A percentile compares a stretch with the other conserved stretches of the same genome.
Conservation (phyloP, 2,113 vertebrate genomes). For the Atlantisia rogersi region DNA sequence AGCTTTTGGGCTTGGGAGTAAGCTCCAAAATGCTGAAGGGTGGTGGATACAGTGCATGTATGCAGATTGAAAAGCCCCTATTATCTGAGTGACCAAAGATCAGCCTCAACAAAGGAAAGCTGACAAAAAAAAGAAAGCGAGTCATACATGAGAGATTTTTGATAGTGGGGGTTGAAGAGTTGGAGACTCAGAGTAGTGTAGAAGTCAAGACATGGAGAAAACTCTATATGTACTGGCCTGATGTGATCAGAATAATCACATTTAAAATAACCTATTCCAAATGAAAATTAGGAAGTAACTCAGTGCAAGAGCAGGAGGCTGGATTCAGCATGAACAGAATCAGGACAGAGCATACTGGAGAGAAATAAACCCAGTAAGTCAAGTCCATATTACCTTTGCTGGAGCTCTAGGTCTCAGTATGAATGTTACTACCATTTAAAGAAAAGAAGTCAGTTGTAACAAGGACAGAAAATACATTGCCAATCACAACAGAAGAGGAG, state of each 20-base stretch:
- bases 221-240: neutral
- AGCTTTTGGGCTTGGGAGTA: neutral
- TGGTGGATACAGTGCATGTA: accelerated
- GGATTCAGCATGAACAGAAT: neutral
- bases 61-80: neutral
- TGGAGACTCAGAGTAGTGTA: neutral
- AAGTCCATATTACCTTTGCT: neutral
- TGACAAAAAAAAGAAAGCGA: neutral
- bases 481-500: neutral
- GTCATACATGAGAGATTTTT: neutral
- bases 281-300: neutral
- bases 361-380: neutral
- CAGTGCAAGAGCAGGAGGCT: neutral
- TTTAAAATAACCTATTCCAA: neutral
- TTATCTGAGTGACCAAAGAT: neutral
- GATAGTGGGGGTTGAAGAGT: neutral
- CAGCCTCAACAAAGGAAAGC: neutral
- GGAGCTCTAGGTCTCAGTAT: neutral
- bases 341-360: neutral
- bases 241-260: neutral
- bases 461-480: neutral
- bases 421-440: neutral
- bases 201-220: neutral
- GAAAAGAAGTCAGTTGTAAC: neutral
- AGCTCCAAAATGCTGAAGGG: neutral